These are phyloP conservation scores for Nycticebus coucang DNA, from an alignment of 2,113 vertebrate species.

Conservation along the genomic window DNA sequence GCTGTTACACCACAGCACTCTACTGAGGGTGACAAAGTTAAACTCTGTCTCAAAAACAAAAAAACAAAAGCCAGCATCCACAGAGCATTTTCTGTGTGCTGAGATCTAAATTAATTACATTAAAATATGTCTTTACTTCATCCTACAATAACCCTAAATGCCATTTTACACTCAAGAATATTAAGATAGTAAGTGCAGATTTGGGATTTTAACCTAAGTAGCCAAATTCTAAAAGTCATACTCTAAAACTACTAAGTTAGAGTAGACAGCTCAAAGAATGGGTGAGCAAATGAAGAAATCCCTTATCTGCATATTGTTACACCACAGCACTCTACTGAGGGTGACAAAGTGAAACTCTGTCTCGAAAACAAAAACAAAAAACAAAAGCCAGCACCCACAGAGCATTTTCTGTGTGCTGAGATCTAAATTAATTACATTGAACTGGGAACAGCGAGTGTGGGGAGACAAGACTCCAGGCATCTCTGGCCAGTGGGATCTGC, in stretches of 20 bases:
- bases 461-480: too few species aligned
- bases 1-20: too few species aligned
- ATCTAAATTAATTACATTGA: background rate
- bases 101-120: constrained; percentile 12
- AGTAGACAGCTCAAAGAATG: background rate
- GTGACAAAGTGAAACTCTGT: too few species aligned
- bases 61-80: background rate
- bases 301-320: background rate
- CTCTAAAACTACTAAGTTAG: background rate
- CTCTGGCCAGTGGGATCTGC: too few species aligned
- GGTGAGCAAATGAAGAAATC: background rate
- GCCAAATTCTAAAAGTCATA: background rate
- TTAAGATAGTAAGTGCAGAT: background rate
- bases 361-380: background rate
- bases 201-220: background rate
- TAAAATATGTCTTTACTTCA: background rate
- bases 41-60: too few species aligned
- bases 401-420: constrained; percentile 12
- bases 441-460: too few species aligned
- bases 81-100: background rate
- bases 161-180: background rate
- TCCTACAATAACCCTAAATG: background rate
- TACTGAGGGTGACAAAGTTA: too few species aligned
- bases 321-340: too few species aligned
- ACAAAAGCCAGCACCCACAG: background rate